phyloP scores from a whole-genome alignment of 1,140 invertebrate genomes.

The Steinernema feltiae region DNA sequence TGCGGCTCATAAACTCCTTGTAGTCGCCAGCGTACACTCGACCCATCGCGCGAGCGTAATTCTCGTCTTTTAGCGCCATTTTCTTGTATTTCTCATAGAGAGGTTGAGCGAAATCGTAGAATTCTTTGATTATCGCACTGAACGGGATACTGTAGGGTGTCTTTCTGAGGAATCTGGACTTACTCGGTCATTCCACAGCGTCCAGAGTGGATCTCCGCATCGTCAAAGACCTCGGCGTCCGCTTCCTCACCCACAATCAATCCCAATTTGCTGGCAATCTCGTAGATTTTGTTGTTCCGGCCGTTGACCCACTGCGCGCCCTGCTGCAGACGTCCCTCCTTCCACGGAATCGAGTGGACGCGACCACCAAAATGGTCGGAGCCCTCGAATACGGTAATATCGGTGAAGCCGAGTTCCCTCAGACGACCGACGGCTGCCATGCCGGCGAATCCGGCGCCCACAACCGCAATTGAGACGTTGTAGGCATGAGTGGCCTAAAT shows the following conservation, averaged over 20 bases:
- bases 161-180: not conserved
- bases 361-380: slow-evolving; percentile 60
- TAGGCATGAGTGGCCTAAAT: too few species aligned
- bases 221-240: slow-evolving; percentile 24
- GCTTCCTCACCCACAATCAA: slow-evolving; percentile 23
- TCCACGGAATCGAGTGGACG: slow-evolving; percentile 47
- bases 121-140: slow-evolving; percentile 9
- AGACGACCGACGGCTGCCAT: slow-evolving; percentile 60
- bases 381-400: slow-evolving; percentile 61
- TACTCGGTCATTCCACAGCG: slow-evolving; percentile 21
- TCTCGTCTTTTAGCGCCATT: slow-evolving; percentile 18
- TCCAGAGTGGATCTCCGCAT: slow-evolving; percentile 22
- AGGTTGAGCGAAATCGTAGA: slow-evolving; percentile 22
- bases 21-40: not conserved
- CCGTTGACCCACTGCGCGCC: slow-evolving; percentile 40
- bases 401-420: slow-evolving; percentile 43
- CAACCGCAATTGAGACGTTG: slow-evolving; percentile 45
- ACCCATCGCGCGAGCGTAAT: not conserved
- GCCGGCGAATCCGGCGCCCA: slow-evolving; percentile 62
- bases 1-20: not conserved
- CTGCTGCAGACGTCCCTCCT: slow-evolving; percentile 32
- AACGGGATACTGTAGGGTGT: too few species aligned
- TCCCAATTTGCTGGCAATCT: slow-evolving; percentile 35
- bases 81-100: slow-evolving; percentile 22
- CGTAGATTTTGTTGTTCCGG: slow-evolving; percentile 30